Evolutionary conservation across 2,113 vertebrate species (phyloP).

Genomic region (Channa argus): DNA sequence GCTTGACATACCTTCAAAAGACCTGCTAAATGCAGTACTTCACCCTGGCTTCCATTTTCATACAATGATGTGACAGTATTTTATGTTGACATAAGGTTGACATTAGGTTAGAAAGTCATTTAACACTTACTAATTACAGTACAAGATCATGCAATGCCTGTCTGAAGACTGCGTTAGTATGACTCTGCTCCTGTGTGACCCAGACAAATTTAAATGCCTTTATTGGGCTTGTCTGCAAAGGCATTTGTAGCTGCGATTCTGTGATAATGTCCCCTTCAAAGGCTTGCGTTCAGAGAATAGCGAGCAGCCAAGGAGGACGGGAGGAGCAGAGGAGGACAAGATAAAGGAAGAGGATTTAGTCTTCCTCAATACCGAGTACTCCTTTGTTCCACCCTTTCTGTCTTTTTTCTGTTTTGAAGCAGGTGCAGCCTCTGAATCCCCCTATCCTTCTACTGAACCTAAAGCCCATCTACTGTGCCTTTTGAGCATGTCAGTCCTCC

Average conservation of each 20-base stretch:
- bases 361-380: constrained; percentile 32
- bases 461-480: constrained; percentile 45
- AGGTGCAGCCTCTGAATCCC: constrained; percentile 51
- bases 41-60: not conserved
- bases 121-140: not conserved
- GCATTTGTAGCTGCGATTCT: constrained; percentile 43
- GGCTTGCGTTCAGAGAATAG: constrained; percentile 32
- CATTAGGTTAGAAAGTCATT: constrained; percentile 25
- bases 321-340: constrained; percentile 47
- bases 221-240: constrained; percentile 14
- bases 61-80: constrained; percentile 5
- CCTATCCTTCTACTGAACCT: constrained; percentile 48
- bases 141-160: not conserved
- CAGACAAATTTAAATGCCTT: constrained; percentile 11
- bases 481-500: constrained; percentile 50
- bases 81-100: constrained; percentile 4
- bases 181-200: constrained; percentile 9
- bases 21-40: constrained; percentile 5
- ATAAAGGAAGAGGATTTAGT: constrained; percentile 62
- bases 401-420: constrained; percentile 38
- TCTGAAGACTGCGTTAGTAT: constrained; percentile 17
- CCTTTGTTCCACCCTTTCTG: constrained; percentile 36
- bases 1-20: constrained; percentile 14
- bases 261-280: constrained; percentile 44
- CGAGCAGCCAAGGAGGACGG: constrained; percentile 36